Conservation (phyloP, 2,113 vertebrate genomes). For the Rhinopithecus roxellana region DNA sequence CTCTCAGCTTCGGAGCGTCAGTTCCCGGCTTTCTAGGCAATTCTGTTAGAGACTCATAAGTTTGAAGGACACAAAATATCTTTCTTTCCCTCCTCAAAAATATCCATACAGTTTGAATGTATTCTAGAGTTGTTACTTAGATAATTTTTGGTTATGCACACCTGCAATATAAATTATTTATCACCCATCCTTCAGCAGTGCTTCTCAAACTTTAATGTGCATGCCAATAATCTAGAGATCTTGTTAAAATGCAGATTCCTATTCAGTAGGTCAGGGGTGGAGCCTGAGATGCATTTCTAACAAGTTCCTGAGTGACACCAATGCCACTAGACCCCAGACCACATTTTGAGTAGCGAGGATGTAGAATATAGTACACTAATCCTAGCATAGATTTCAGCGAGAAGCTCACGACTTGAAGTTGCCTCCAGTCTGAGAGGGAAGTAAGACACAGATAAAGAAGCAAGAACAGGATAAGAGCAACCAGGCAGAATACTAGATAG, state of each 20-base stretch:
- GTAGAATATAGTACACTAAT: neutral
- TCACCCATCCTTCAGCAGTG: neutral
- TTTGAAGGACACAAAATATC: neutral
- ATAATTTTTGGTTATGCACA: conserved; percentile 1
- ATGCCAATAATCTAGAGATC: neutral
- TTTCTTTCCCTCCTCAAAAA: neutral
- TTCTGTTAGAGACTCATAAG: neutral
- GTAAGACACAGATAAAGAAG: neutral
- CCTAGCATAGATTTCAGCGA: neutral
- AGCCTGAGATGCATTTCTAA: conserved; percentile 25
- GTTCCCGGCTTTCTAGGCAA: neutral
- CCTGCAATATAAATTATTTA: conserved; percentile 36
- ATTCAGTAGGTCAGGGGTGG: neutral
- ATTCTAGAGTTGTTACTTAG: neutral
- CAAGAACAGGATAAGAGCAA: neutral
- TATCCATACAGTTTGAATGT: neutral
- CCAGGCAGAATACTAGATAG: neutral
- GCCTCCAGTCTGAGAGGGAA: neutral
- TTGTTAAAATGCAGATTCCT: conserved; percentile 20
- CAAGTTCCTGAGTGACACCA: neutral
- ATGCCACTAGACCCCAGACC: neutral
- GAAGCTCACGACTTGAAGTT: neutral
- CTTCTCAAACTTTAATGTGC: neutral
- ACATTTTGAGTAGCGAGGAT: neutral
- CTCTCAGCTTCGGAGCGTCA: neutral